These are phyloP conservation scores for Tachuris rubrigastra DNA, from an alignment of 2,113 vertebrate species.

Conservation along the genomic window DNA sequence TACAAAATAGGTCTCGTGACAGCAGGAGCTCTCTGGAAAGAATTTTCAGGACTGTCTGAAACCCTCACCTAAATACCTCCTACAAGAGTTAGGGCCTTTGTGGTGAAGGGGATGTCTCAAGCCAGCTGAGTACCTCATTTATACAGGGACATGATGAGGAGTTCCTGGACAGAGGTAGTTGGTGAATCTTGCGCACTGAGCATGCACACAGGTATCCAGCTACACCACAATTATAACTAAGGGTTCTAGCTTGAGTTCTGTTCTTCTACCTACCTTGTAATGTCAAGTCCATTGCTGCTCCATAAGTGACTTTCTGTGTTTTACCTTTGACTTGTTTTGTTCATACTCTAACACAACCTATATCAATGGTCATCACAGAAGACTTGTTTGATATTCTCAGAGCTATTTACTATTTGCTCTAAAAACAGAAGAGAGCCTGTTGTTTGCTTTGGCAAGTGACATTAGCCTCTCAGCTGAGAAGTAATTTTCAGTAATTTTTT, in stretches of 20 bases:
- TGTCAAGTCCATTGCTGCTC: rapidly evolving
- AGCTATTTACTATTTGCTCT: not conserved
- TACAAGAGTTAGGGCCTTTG: not conserved
- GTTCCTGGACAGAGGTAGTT: not conserved
- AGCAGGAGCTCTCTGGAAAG: not conserved
- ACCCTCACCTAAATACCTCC: not conserved
- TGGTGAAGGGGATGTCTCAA: not conserved
- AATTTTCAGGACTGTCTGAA: not conserved
- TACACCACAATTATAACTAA: not conserved
- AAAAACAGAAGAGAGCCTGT: not conserved
- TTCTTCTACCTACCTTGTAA: not conserved
- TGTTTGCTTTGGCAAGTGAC: not conserved
- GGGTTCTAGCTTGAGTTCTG: not conserved
- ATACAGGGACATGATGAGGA: not conserved
- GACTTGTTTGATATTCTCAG: not conserved
- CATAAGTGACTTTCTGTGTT: not conserved
- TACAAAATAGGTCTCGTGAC: not conserved
- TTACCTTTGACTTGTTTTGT: not conserved
- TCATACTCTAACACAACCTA: not conserved
- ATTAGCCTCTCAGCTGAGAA: not conserved
- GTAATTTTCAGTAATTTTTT: not conserved
- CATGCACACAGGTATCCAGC: not conserved
- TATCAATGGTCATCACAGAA: not conserved
- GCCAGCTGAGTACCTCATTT: not conserved
- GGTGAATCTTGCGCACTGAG: not conserved